These are phyloP conservation scores for Tachystola acroxantha DNA, from an alignment of 2,888 invertebrate genomes.

Conservation along the genomic window DNA sequence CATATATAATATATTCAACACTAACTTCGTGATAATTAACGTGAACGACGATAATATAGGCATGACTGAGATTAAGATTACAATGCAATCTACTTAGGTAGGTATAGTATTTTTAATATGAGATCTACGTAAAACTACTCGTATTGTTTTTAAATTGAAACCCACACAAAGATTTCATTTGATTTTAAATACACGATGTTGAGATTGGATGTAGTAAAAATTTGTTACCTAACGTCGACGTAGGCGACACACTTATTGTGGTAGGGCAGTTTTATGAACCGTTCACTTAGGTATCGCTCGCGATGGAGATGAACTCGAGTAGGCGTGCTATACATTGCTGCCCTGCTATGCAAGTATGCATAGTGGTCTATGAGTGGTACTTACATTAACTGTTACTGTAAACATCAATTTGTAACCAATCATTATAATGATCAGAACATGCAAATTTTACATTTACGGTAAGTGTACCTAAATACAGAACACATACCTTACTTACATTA, in stretches of 20 bases:
- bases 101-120: no score
- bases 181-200: conserved; percentile 7
- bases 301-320: conserved; percentile 17
- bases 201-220: conserved; percentile 12
- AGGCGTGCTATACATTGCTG: conserved; percentile 3
- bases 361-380: neutral
- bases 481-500: no score
- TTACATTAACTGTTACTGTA: neutral
- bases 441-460: no score
- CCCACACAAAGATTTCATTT: conserved; percentile 3
- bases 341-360: neutral
- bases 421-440: no score
- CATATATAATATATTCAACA: no score
- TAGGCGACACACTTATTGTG: conserved; percentile 36
- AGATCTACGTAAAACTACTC: no score
- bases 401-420: neutral
- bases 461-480: no score
- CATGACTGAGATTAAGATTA: no score
- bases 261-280: conserved; percentile 56
- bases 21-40: no score
- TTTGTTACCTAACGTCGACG: conserved; percentile 15
- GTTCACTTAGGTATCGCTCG: conserved; percentile 16
- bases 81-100: no score
- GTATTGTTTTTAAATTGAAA: conserved; percentile 4
- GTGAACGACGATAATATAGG: no score